Evolutionary conservation across 64 coral and sea anemone genomes (phyloP), one percentile per base, ranked within the genome.

Genomic region (Anthopleura sola): DNA sequence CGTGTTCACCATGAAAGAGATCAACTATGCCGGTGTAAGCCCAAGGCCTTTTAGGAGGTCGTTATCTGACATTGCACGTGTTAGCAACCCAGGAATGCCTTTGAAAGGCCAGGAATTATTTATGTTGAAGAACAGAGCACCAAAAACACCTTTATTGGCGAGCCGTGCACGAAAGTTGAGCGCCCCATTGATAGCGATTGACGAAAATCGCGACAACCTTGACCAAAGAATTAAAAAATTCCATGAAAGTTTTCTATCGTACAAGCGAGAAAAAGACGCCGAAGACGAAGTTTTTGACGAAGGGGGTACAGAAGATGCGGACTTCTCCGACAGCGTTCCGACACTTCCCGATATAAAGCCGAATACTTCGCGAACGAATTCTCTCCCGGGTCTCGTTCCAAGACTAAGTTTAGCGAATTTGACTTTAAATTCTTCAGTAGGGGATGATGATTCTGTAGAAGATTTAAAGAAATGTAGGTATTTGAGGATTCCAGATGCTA

Each of bases 291-390:
- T 62, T 26, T 62, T 62, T 62, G 58, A 26, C 55, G 55, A 56
- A 56, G 5, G 19, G 55, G 55, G 20, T 21, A 56, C 21, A 71
- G 29, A 71, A 8, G 13, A 71, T 15, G 29, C n/a, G 26, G 66
- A 16, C 29, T 11, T 71, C 11, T 34, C 24, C 66, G 66, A 71
- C 66, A 71, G 66, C 13, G 29, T 14, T 71, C 29, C 66, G 29
- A 71, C 34, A 71, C 66, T 71, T 32, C 66, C 66, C 66, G 66
- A 71, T 33, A 71, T 71, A 71, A 71, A 71, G 66, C 13, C 66
- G 66, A 32, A 71, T 71, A 34, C 66, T 71, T 71, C 66, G 14
- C 66, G 66, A 71, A 71, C 9, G 3, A 34, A 34, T 32, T 34
- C 66, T 12, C 66, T 71, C 14, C 66, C 66, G 31, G 14, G 66